A percentile compares a stretch with the other conserved stretches of the same genome.
These are phyloP conservation scores for Rapana venosa DNA, from an alignment of 2,888 invertebrate genomes.

Conservation along the genomic window DNA sequence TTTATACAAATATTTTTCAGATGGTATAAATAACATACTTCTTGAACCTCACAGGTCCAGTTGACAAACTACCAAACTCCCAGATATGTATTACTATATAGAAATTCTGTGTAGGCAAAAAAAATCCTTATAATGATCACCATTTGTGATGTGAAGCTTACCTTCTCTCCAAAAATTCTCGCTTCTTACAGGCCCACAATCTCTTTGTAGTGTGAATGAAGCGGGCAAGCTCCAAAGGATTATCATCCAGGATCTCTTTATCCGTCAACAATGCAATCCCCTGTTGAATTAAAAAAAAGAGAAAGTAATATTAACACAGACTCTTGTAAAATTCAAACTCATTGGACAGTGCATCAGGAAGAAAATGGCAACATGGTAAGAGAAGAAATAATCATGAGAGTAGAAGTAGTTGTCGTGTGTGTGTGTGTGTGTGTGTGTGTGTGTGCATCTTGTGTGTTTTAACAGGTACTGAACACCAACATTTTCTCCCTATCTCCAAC, in stretches of 20 bases:
- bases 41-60: no score
- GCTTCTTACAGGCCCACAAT: constrained; percentile 75
- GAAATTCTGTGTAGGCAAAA: no score
- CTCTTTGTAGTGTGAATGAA: constrained; percentile 77
- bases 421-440: no score
- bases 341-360: neutral
- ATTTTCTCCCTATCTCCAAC: no score
- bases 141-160: constrained; percentile 36
- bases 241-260: constrained; percentile 76
- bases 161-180: constrained; percentile 78
- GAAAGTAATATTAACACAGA: neutral
- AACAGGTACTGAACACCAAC: no score
- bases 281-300: constrained; percentile 58
- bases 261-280: constrained; percentile 78
- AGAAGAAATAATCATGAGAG: neutral
- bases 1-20: no score
- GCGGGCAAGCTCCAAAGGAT: constrained; percentile 78
- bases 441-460: neutral
- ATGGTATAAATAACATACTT: no score
- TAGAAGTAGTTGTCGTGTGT: neutral
- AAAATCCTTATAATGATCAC: no score
- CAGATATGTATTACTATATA: no score
- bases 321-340: neutral
- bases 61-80: no score
- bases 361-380: no score